Base-by-base conservation (phyloP, 2,888 invertebrate species). In the Coelogynopora nodosa region DNA sequence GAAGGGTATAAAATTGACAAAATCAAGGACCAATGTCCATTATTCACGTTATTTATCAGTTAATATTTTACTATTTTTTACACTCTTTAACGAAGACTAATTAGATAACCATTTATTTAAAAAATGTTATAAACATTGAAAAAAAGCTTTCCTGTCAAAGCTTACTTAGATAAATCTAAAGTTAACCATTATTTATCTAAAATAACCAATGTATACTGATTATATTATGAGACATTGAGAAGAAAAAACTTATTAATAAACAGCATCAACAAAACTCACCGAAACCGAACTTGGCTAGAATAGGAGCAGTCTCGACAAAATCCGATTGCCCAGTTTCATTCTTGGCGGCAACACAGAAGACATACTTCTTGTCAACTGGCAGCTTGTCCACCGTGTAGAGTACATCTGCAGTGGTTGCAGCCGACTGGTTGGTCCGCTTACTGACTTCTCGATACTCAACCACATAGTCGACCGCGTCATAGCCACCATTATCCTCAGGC, bases 311-410 rank as follows among this genome's bases (percentile, higher is more conserved):
- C n/a, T 86, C 86, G 18, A 81, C 74, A 86, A 30, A 81, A 29
- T 83, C 67, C 5, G 84, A 30, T 23, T n/a, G 86, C 0, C 98
- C 98, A 0, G 97, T 98, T 89, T 95, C 95, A 93, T 96, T 96
- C 27, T 96, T 94, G 18, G 96, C 96, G 82, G 94, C 93, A 0
- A 97, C 96, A 28, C 96, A 93, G 94, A 97, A 96, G 90, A 95
- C 95, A 90, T 97, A 96, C 0, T 95, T 28, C 92, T 82, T 82
- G 82, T 30, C 82, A 13, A 30, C 29, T 28, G 82, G 82, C 2
- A 82, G 23, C 28, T 82, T 82, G 10, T 82, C 82, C 27, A 74
- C 74, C 5, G 74, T 74, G 74, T 74, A 74, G 23, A 26, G 2
- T 10, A 23, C 23, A 74, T 74, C 74, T 13, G 74, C 74, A 26